Evolutionary conservation across 2,797 vertebrate species (phyloP).

Genomic region (Diplodus sargus): DNA sequence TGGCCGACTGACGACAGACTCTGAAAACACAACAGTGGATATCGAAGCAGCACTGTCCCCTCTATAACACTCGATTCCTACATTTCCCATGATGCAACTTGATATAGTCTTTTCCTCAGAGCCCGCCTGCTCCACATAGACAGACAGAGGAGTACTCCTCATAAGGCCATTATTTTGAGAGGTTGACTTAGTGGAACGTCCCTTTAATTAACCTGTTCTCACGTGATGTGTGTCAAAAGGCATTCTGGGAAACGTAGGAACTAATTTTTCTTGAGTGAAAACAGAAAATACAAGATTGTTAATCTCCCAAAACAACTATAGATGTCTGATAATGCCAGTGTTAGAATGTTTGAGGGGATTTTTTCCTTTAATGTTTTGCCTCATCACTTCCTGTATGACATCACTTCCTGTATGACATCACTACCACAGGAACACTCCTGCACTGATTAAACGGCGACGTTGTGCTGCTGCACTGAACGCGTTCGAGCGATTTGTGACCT

Average conservation of each 20-base stretch:
- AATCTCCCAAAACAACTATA: background rate
- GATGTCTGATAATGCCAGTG: background rate
- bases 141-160: too few relatives aligned
- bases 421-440: background rate
- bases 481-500: conserved; percentile 37
- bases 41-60: background rate
- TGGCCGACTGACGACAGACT: too few relatives aligned
- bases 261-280: background rate
- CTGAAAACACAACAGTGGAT: background rate
- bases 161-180: background rate
- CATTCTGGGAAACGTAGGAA: conserved; percentile 42
- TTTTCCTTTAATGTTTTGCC: conserved; percentile 19
- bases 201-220: background rate
- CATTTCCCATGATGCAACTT: conserved; percentile 48
- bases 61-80: conserved; percentile 5
- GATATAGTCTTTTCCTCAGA: background rate
- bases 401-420: background rate
- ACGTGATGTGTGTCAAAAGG: background rate
- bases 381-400: background rate
- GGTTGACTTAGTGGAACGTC: background rate
- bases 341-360: conserved; percentile 15
- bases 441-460: conserved; percentile 23
- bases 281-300: too few relatives aligned
- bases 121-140: background rate
- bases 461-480: conserved; percentile 11